Evolutionary conservation across 2,888 invertebrate species (phyloP), one percentile per base, ranked within the genome.

Genomic region (Drosophila suboccidentalis): DNA sequence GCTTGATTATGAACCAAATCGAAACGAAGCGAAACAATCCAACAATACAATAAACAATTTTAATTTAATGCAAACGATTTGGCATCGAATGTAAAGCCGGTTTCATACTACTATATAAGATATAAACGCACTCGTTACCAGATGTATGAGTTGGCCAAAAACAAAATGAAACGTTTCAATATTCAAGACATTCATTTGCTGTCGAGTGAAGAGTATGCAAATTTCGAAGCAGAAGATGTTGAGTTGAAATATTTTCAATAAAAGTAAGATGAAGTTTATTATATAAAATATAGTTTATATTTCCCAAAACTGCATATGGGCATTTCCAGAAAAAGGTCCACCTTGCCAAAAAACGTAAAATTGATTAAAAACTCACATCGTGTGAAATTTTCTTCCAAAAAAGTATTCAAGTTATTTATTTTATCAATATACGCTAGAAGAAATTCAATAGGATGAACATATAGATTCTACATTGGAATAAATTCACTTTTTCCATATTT

Each of bases 1-100:
- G 59, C 59, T 73, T 67, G 68, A 64, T 82, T 87, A 69, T 67
- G 60, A 66, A 71, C 44, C 77, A 50, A 60, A 38, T 59, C 76
- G 64, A 65, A 69, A 26, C 32, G 46, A 46, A 29, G 15, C 19
- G 34, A 15, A 69, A 69, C 58, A 49, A 64, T 58, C 46, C 46
- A 64, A 67, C 53, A 66, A 62, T 43, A 61, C 66, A 69, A 83
- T 87, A 80, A 87, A 87, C 69, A 83, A 80, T 65, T 75, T 80
- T 77, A 68, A 83, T 62, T 83, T 77, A 87, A 80, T 67, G 82
- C 69, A 67, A 76, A 59, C 41, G 81, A 71, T 65, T 63, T 53
- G 39, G 29, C 22, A 43, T 38, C 44, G 51, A 65, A 60, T 62
- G 47, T 64, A 34, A 70, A 80, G 69, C 80, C 66, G 67, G 80